Conservation (phyloP, 2,888 invertebrate species). For the Coronaproctus castanopsis region DNA sequence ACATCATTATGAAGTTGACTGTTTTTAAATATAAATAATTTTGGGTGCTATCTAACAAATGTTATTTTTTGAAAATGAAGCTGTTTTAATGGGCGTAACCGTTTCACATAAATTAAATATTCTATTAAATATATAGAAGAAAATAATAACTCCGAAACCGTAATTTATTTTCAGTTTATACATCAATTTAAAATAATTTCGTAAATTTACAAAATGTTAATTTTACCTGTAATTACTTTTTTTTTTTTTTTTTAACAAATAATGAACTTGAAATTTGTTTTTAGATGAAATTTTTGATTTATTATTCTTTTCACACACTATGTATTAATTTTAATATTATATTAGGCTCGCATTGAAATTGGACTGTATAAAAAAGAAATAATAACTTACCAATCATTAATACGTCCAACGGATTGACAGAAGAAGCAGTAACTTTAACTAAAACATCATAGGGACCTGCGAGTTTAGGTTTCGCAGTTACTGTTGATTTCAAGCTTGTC, state of each 20-base stretch:
- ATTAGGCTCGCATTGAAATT: no score
- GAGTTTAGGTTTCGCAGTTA: constrained; percentile 35
- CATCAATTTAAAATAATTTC: no score
- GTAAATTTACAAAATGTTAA: not conserved
- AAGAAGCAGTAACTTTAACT: constrained; percentile 61
- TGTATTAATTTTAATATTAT: not conserved
- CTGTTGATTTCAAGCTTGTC: not conserved
- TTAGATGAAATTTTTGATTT: not conserved
- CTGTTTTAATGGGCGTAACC: no score
- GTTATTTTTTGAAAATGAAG: no score
- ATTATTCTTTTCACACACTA: not conserved
- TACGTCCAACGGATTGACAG: constrained; percentile 80
- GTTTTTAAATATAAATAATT: no score
- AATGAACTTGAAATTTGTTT: not conserved
- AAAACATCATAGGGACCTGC: constrained; percentile 51
- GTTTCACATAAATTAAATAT: no score
- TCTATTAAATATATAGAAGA: no score
- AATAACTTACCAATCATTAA: constrained; percentile 11
- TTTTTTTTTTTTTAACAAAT: not conserved
- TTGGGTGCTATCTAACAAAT: no score
- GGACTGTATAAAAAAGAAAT: no score
- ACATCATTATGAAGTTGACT: no score
- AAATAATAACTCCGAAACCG: no score
- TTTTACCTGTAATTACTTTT: not conserved
- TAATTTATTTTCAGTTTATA: no score